phyloP scores from a whole-genome alignment of 1,140 invertebrate genomes.

The Callitettix versicolor region DNA sequence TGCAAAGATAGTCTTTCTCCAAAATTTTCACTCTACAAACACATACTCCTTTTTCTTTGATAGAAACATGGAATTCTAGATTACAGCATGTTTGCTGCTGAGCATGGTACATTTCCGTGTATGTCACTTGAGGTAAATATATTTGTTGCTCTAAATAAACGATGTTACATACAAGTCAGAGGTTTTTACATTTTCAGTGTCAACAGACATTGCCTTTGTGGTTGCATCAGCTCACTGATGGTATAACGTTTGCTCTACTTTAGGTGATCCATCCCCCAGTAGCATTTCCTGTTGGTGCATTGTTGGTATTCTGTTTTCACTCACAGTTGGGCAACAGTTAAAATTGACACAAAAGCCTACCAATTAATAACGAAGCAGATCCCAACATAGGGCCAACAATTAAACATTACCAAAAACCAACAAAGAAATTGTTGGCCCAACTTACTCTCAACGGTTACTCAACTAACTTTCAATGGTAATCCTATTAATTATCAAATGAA shows the following conservation, averaged over 20 bases:
- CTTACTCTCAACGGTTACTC: no score
- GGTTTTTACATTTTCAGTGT: constrained; percentile 4
- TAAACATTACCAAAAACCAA: no score
- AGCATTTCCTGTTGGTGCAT: no score
- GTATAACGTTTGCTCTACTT: constrained; percentile 4
- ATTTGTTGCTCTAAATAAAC: constrained; percentile 9
- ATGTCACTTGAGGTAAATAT: constrained; percentile 8
- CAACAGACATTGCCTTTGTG: constrained; percentile 3
- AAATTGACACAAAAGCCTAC: no score
- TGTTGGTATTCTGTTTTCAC: no score
- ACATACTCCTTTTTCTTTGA: neutral
- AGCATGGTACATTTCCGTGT: constrained; percentile 11
- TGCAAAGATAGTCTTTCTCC: neutral
- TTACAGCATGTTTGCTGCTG: constrained; percentile 9
- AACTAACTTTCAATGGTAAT: no score
- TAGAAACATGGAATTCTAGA: constrained; percentile 3
- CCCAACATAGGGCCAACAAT: no score
- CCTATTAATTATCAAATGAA: no score
- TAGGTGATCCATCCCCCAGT: constrained; percentile 1
- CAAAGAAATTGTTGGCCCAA: no score
- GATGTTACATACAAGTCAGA: constrained; percentile 6
- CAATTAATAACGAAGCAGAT: no score
- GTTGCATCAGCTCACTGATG: constrained; percentile 1
- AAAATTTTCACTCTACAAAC: neutral
- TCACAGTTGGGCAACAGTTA: no score